phyloP scores from a whole-genome alignment of 2,888 invertebrate genomes.

The Helicoverpa assulta region DNA sequence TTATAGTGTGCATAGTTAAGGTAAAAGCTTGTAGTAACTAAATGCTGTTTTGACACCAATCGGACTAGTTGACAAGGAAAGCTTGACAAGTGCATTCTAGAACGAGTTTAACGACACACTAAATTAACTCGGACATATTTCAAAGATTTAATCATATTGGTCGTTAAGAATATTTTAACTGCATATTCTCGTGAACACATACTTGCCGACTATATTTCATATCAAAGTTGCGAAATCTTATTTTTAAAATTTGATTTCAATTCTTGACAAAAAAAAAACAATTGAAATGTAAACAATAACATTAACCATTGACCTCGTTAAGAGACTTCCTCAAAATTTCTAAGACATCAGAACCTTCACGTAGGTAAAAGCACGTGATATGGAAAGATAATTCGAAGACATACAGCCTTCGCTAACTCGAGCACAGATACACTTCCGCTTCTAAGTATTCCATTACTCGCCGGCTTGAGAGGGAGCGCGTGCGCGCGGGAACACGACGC shows the following conservation, averaged over 20 bases:
- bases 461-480: conserved; percentile 34
- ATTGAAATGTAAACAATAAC: conserved; percentile 10
- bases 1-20: not conserved
- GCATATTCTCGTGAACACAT: not conserved
- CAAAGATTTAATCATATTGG: not conserved
- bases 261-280: too few relatives aligned
- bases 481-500: conserved; percentile 35
- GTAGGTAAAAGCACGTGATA: conserved; percentile 49
- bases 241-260: too few relatives aligned
- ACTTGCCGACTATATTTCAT: not conserved
- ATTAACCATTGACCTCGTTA: conserved; percentile 19
- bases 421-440: conserved; percentile 37
- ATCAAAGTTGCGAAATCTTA: not conserved
- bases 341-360: conserved; percentile 46
- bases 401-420: conserved; percentile 42
- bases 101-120: not conserved
- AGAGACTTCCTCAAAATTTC: conserved; percentile 57
- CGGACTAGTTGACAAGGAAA: not conserved
- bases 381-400: conserved; percentile 55
- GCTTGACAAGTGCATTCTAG: not conserved
- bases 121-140: not conserved
- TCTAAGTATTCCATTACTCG: conserved; percentile 49
- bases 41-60: not conserved
- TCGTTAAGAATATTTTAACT: too few relatives aligned
- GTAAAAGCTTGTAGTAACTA: not conserved